These are phyloP conservation scores for Mantis religiosa DNA, from an alignment of 2,888 invertebrate genomes.

Conservation along the genomic window DNA sequence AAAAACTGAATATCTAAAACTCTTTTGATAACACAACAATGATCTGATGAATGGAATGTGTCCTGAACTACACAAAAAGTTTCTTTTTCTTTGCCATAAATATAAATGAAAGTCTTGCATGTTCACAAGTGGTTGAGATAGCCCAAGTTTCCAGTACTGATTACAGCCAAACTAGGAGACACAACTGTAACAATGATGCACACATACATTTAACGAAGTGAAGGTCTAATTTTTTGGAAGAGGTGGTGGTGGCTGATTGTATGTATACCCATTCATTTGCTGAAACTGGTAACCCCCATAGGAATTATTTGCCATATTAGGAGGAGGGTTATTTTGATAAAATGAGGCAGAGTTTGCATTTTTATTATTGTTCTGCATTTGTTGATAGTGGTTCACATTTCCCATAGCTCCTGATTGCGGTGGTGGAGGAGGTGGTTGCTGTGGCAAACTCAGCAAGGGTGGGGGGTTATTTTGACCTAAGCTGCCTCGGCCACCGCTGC, in stretches of 20 bases:
- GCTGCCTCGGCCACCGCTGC: background rate
- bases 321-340: conserved; percentile 1
- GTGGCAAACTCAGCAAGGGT: background rate
- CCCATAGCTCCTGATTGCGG: background rate
- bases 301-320: background rate
- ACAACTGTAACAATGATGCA: background rate
- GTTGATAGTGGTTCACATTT: conserved; percentile 8
- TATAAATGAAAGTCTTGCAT: background rate
- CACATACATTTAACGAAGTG: background rate
- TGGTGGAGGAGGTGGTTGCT: conserved; percentile 18
- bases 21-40: background rate
- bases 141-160: background rate
- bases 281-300: background rate
- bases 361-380: background rate
- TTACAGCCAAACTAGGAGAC: background rate
- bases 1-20: background rate
- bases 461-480: background rate
- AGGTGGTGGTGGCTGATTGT: conserved; percentile 20
- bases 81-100: background rate
- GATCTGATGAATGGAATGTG: background rate
- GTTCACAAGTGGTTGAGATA: background rate
- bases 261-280: conserved; percentile 18
- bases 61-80: background rate
- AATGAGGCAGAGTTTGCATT: background rate
- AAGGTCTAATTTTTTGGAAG: conserved; percentile 13